Evolutionary conservation across 2,888 invertebrate species (phyloP).

Genomic region (Craniophora ligustri): DNA sequence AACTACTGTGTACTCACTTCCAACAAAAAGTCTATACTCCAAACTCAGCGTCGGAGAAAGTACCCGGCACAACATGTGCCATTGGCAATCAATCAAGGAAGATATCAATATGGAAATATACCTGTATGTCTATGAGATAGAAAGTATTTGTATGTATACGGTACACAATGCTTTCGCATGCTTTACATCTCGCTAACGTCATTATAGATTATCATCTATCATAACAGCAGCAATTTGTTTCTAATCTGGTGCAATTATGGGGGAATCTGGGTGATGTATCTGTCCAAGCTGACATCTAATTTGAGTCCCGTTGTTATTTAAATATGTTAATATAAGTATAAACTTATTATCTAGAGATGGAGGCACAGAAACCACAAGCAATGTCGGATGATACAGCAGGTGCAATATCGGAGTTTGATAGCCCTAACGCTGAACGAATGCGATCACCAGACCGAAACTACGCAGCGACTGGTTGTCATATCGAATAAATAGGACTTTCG

Average conservation of each 20-base stretch:
- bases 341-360: background rate
- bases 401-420: conserved; percentile 32
- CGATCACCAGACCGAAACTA: conserved; percentile 60
- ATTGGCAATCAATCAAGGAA: conserved; percentile 71
- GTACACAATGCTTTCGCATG: conserved; percentile 59
- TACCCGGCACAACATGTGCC: conserved; percentile 51
- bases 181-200: conserved; percentile 48
- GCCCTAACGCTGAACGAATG: conserved; percentile 50
- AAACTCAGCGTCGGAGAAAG: conserved; percentile 76
- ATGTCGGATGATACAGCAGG: conserved; percentile 30
- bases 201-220: conserved; percentile 54
- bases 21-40: conserved; percentile 66
- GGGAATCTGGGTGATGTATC: conserved; percentile 15
- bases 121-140: conserved; percentile 56
- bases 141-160: conserved; percentile 43
- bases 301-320: conserved; percentile 17
- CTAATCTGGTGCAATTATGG: conserved; percentile 33
- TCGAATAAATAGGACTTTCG: conserved; percentile 59
- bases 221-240: conserved; percentile 34
- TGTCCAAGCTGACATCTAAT: conserved; percentile 13
- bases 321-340: conserved; percentile 7
- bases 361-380: conserved; percentile 9
- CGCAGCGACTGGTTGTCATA: conserved; percentile 54
- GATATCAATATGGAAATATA: conserved; percentile 61
- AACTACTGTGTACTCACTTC: conserved; percentile 16